Evolutionary conservation across 1,140 invertebrate species (phyloP), one percentile per base, ranked within the genome.

Genomic region (Holcopasites calliopsidis): DNA sequence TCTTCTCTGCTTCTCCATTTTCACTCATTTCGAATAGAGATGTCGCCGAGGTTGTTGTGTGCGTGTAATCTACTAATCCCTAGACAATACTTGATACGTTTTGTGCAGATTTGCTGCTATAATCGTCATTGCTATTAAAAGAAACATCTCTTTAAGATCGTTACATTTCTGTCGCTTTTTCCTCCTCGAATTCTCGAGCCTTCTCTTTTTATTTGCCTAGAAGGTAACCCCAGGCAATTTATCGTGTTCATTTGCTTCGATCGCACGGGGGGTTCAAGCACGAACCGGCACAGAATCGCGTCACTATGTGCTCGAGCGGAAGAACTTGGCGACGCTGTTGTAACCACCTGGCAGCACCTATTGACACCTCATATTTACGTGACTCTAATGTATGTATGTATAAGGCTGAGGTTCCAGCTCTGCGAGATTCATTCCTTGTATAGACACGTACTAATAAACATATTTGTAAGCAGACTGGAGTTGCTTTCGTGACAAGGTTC

Each of bases 301-400:
- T 79, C 83, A 85, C 80, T 89, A 88, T 84, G 87, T 89, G 62
- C 82, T 88, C n/a, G 79, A 88, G 60, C 82, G 87, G 69, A 87
- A 91, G 76, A 85, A 91, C 50, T 89, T 88, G 38, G 84, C 87
- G 40, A 91, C 88, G 57, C 85, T 90, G 21, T n/a, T n/a, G n/a
- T n/a, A n/a, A n/a, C n/a, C n/a, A n/a, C n/a, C n/a, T n/a, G n/a
- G n/a, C n/a, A n/a, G n/a, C n/a, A n/a, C n/a, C n/a, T n/a, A n/a
- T n/a, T n/a, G n/a, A n/a, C n/a, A n/a, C n/a, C n/a, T n/a, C n/a
- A n/a, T n/a, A n/a, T n/a, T n/a, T n/a, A n/a, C n/a, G n/a, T n/a
- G n/a, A n/a, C n/a, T n/a, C n/a, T n/a, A n/a, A n/a, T n/a, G n/a
- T n/a, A n/a, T n/a, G n/a, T n/a, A n/a, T n/a, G n/a, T n/a, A n/a